Conservation (phyloP, 37 sponge, comb jelly and placozoan species). For the Lycopodina hypogea region DNA sequence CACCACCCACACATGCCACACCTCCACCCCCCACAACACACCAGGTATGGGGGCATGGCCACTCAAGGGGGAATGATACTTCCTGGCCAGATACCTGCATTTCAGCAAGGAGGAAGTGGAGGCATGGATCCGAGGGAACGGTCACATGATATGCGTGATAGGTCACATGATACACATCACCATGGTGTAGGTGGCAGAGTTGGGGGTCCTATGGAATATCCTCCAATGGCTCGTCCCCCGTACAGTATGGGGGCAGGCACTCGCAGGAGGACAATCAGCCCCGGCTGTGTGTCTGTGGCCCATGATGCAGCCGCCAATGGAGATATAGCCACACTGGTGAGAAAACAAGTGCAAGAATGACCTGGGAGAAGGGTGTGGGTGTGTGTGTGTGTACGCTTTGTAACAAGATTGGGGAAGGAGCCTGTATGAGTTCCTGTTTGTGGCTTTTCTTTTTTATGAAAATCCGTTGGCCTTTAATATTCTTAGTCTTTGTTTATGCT, state of each 20-base stretch:
- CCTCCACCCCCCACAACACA: neutral
- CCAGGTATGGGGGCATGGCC: slow-evolving; percentile 7
- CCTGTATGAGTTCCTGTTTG: neutral
- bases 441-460: neutral
- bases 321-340: slow-evolving; percentile 55
- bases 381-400: too few relatives aligned
- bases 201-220: neutral
- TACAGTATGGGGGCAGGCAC: neutral
- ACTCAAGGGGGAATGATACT: neutral
- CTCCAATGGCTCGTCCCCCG: slow-evolving; percentile 8
- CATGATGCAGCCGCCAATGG: slow-evolving; percentile 74
- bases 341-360: neutral
- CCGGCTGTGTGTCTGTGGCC: slow-evolving; percentile 16
- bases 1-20: neutral
- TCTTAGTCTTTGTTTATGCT: too few relatives aligned
- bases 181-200: neutral
- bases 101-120: too few relatives aligned
- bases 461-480: too few relatives aligned
- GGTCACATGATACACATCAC: neutral
- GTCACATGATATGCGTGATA: neutral
- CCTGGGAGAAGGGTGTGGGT: neutral
- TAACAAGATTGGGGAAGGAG: neutral
- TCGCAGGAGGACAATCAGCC: neutral
- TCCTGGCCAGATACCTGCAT: neutral
- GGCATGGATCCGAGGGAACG: too few relatives aligned